Conservation (phyloP, 2,888 invertebrate genomes). For the Apocheima hispidaria region DNA sequence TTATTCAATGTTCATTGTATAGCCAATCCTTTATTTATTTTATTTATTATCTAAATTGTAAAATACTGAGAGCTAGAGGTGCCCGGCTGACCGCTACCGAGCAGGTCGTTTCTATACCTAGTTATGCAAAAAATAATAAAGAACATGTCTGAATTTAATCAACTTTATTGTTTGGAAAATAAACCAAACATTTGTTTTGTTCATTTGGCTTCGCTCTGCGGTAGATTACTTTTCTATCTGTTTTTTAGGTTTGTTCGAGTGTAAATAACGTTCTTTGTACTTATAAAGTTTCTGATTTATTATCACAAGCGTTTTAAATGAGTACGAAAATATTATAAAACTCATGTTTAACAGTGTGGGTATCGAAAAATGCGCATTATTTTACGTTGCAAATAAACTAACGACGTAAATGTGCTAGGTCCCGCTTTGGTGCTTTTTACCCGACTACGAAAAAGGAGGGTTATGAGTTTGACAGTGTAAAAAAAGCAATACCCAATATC, state of each 20-base stretch:
- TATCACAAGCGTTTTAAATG: neutral
- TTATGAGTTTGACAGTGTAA: too few relatives aligned
- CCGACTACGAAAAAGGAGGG: too few relatives aligned
- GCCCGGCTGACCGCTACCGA: conserved; percentile 14
- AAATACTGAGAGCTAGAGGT: neutral
- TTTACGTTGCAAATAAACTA: too few relatives aligned
- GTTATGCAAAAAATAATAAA: conserved; percentile 22
- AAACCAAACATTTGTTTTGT: conserved; percentile 18
- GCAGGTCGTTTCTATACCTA: conserved; percentile 10
- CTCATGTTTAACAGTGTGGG: too few relatives aligned
- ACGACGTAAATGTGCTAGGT: too few relatives aligned
- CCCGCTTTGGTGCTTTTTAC: too few relatives aligned
- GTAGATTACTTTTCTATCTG: conserved; percentile 23
- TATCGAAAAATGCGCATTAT: too few relatives aligned
- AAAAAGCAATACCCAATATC: too few relatives aligned
- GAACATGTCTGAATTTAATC: conserved; percentile 23
- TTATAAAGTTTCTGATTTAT: conserved; percentile 2
- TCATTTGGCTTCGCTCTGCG: conserved; percentile 14
- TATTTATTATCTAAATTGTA: neutral
- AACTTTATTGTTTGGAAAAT: conserved; percentile 34
- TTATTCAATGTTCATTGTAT: neutral
- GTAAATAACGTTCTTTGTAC: conserved; percentile 6
- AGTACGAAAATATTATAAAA: too few relatives aligned
- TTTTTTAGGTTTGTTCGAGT: conserved; percentile 13
- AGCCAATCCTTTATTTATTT: neutral